Evolutionary conservation across 2,888 invertebrate genomes (phyloP), one percentile per base, ranked within the genome.

Genomic region (Pristionchus mayeri): DNA sequence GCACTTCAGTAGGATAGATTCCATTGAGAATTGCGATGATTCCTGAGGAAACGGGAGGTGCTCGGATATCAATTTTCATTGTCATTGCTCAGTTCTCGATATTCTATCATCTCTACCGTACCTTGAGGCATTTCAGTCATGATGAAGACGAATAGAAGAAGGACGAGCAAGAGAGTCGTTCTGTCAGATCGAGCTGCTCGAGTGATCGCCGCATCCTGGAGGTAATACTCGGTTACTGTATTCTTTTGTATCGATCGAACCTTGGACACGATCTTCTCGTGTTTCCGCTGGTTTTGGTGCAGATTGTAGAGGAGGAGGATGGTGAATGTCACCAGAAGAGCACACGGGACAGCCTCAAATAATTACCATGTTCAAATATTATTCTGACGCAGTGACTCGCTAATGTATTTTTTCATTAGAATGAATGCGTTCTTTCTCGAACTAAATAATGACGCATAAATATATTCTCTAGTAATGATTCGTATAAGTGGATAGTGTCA

Each of bases 1-100:
- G 90, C 16, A 90, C 88, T 54, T 90, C 90, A 27, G 78, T 84
- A 0, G 87, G 86, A 44, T 79, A 87, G 78, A 87, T 71, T 0
- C 87, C 90, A 79, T 90, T 90, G 27, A 90, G 81, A 37, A 90
- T 88, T 0, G 90, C 90, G 60, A 90, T 84, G 37, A 90, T 82
- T 63, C 86, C 87, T 86, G 63, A 54, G 81, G 63, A 50, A n/a
- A 37, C 21, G 11, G n/a, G n/a, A n/a, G 11, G 52, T 18, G 52
- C 52, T 11, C 11, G 24, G 24, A 60, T 60, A 11, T 24, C 11
- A 16, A 60, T 18, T 21, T 24, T 60, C 63, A 24, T n/a, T 60
- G 9, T 60, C n/a, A 44, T 44, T 44, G 44, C 6, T 67, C 16
- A 75, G 16, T 75, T 75, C 21, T 21, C 27, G 48, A 21, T 78